These are phyloP conservation scores for Onychorhynchus coronatus DNA, from an alignment of 2,113 vertebrate species.

Conservation along the genomic window DNA sequence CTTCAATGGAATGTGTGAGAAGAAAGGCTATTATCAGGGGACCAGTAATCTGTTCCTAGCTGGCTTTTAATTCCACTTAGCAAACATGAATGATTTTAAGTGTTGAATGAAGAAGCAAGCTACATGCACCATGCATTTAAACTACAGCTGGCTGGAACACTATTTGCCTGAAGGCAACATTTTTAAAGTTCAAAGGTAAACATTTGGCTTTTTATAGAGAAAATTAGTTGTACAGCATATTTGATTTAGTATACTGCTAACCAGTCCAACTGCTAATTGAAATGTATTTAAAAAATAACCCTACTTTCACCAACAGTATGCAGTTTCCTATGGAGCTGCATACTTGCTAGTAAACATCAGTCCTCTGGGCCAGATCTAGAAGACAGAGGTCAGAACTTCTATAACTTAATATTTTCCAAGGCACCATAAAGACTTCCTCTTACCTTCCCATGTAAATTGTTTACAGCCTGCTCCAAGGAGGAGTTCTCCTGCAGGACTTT, in stretches of 20 bases:
- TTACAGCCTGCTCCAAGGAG: conserved; percentile 18
- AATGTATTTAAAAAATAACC: conserved; percentile 41
- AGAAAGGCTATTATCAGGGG: conserved; percentile 40
- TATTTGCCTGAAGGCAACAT: conserved; percentile 52
- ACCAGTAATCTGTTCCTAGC: conserved; percentile 13
- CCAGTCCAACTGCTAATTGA: conserved; percentile 40
- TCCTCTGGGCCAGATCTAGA: conserved; percentile 24
- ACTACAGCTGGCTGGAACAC: conserved; percentile 43
- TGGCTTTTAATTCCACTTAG: conserved; percentile 38
- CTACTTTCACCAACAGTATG: conserved; percentile 21
- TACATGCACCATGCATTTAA: not conserved
- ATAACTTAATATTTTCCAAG: conserved; percentile 57
- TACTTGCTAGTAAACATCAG: conserved; percentile 45
- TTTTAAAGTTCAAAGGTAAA: conserved; percentile 68
- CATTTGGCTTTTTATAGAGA: conserved; percentile 55
- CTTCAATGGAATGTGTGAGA: conserved; percentile 1
- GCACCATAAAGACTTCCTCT: conserved; percentile 39
- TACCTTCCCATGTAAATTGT: conserved; percentile 21
- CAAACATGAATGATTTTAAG: conserved; percentile 44
- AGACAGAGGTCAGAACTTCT: conserved; percentile 55
- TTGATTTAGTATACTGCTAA: conserved; percentile 35
- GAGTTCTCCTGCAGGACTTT: not conserved
- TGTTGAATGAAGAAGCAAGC: conserved; percentile 37
- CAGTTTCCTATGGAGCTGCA: conserved; percentile 28
- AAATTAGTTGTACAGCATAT: conserved; percentile 44